Percentiles rank a stretch among this genome's conserved stretches.
Conservation (phyloP, 2,888 invertebrate genomes). For the Drosophila atripex region DNA sequence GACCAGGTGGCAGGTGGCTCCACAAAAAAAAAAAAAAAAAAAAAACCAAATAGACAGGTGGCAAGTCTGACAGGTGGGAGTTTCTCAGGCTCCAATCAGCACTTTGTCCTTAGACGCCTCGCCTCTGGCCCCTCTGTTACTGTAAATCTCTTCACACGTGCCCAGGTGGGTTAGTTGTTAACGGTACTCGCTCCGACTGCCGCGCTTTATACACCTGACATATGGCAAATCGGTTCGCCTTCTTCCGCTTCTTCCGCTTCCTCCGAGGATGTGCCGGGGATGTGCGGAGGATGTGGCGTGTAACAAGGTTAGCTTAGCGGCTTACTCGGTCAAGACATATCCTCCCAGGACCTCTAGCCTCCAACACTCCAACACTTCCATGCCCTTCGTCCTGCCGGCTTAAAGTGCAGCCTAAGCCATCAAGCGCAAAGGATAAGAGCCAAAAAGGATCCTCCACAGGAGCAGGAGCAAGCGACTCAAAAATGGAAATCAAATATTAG, state of each 20-base stretch:
- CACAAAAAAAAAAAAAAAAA: neutral
- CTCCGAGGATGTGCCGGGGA: too few species aligned
- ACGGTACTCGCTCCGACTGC: conserved; percentile 25
- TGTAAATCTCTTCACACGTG: conserved; percentile 44
- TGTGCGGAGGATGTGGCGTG: conserved; percentile 35
- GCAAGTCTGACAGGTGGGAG: conserved; percentile 33
- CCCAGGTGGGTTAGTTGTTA: conserved; percentile 51
- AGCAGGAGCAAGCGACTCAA: conserved; percentile 2
- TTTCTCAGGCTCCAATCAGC: conserved; percentile 11
- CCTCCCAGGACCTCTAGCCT: conserved; percentile 30
- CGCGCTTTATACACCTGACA: conserved; percentile 42
- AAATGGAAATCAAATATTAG: conserved; percentile 2
- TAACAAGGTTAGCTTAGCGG: conserved; percentile 66
- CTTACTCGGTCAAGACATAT: conserved; percentile 61
- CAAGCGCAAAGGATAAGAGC: conserved; percentile 33
- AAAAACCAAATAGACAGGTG: conserved; percentile 28
- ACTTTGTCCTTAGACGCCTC: neutral
- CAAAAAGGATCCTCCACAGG: neutral
- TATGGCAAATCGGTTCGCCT: conserved; percentile 46
- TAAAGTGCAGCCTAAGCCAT: conserved; percentile 60
- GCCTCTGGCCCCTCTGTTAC: neutral
- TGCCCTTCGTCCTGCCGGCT: conserved; percentile 2
- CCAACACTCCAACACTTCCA: conserved; percentile 19
- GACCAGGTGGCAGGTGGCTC: conserved; percentile 21
- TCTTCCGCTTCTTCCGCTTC: conserved; percentile 5